A percentile compares a stretch with the other conserved stretches of the same genome.
phyloP scores from a whole-genome alignment of 2,797 vertebrate species.

The Parauchenoglanis punctatus region DNA sequence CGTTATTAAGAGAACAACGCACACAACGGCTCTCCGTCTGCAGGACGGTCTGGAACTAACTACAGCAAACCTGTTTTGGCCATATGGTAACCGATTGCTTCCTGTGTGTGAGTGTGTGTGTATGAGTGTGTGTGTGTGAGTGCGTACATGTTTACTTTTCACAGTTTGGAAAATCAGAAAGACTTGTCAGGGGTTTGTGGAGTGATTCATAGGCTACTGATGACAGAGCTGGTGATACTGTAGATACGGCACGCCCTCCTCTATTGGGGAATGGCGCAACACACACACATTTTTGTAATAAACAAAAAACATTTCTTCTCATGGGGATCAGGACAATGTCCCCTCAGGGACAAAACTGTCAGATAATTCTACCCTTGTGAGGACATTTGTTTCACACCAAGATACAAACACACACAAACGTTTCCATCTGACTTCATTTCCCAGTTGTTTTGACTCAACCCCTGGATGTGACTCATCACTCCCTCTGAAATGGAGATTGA shows the following conservation, averaged over 20 bases:
- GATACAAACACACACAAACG: slow-evolving; percentile 14
- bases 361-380: background rate
- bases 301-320: too few species aligned
- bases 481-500: background rate
- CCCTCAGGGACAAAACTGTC: too few species aligned
- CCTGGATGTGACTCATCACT: slow-evolving; percentile 29
- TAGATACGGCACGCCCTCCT: background rate
- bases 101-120: background rate
- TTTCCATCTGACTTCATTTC: slow-evolving; percentile 15
- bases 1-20: background rate
- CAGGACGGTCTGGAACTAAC: background rate
- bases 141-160: background rate
- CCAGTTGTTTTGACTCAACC: slow-evolving; percentile 25
- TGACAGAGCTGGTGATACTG: background rate
- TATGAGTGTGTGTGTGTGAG: slow-evolving; percentile 17
- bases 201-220: background rate
- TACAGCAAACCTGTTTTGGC: background rate
- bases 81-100: background rate
- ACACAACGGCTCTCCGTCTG: background rate
- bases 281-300: slow-evolving; percentile 10
- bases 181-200: too few species aligned
- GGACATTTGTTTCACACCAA: background rate
- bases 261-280: background rate
- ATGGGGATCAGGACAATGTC: too few species aligned
- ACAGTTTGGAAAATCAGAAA: background rate